phyloP scores from a whole-genome alignment of 2,113 vertebrate species.

The Gasterosteus aculeatus region DNA sequence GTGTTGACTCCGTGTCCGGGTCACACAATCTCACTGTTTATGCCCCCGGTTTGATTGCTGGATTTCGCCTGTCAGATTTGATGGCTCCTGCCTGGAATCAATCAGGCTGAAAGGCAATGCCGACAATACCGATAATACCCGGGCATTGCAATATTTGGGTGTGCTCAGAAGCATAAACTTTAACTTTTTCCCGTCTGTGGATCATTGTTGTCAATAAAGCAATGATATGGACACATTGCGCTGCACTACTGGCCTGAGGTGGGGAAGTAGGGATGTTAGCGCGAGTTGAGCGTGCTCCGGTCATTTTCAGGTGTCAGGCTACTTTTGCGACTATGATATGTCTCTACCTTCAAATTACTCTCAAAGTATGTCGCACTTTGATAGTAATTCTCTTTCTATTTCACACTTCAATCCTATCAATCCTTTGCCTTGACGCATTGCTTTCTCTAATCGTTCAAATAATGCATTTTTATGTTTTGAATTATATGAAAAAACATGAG shows the following conservation, averaged over 20 bases:
- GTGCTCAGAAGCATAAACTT: background rate
- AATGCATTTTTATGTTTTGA: slow-evolving; percentile 23
- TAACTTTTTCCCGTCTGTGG: slow-evolving; percentile 1
- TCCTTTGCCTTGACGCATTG: background rate
- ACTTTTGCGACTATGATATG: background rate
- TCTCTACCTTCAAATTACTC: background rate
- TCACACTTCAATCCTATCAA: slow-evolving; percentile 10
- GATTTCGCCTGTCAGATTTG: slow-evolving; percentile 31
- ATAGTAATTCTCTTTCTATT: background rate
- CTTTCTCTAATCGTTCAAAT: slow-evolving; percentile 26
- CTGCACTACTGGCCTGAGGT: background rate
- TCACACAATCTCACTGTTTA: slow-evolving; percentile 28
- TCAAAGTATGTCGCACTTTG: background rate
- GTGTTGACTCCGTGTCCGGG: slow-evolving; percentile 39
- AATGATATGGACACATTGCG: background rate
- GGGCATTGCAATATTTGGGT: background rate
- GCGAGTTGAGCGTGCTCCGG: background rate
- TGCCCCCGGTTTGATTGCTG: slow-evolving; percentile 33
- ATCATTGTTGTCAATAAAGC: slow-evolving; percentile 7
- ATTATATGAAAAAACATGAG: slow-evolving; percentile 20
- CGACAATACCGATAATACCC: background rate
- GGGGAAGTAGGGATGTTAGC: background rate
- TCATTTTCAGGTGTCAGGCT: background rate
- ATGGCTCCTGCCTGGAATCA: slow-evolving; percentile 35
- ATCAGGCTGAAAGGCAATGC: slow-evolving; percentile 2